Evolutionary conservation across 1,140 invertebrate species (phyloP), one percentile per base, ranked within the genome.

Genomic region (Lepeophtheirus salmonis): DNA sequence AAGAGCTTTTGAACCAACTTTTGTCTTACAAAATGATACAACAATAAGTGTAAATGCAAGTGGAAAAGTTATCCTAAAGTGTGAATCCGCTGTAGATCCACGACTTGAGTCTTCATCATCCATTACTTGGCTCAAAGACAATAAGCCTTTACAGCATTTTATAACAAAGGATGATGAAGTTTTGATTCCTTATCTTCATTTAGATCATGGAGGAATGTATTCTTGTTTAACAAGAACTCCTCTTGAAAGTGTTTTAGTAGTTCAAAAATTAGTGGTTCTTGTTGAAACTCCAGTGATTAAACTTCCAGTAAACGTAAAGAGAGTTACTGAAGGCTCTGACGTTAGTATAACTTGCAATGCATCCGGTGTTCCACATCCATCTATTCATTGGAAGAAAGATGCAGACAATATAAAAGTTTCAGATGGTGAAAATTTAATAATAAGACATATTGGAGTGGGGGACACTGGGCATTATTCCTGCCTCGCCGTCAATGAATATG

Each of bases 401-500:
- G 21, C 21, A 14, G 23, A 54, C 21, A 22, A 20, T 10, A n/a
- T 21, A 16, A 30, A 57, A 57, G 22, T 25, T 26, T 20, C 21
- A 3, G 55, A 57, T 21, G 20, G 16, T 16, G 21, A 52, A 16
- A 4, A 52, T 21, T 12, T 52, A 12, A 12, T 13, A 4, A 16
- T 18, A 14, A 4, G 16, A 16, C 21, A 18, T 10, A 52, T 16
- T 10, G n/a, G 30, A 41, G 30, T n/a, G n/a, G 21, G 6, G 16
- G 4, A 52, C 6, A 22, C 4, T 23, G 55, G 55, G 16, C 14
- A 14, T 17, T 61, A 54, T 24, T 55, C 49, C n/a, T 61, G 59
- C 25, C 54, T 22, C 17, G 49, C 59, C 22, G 59, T 61, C 12
- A 61, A 61, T 25, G 59, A 61, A 18, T 61, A 61, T 54, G 59